phyloP scores from a whole-genome alignment of 2,113 vertebrate species.

The Tonatia bakeri region DNA sequence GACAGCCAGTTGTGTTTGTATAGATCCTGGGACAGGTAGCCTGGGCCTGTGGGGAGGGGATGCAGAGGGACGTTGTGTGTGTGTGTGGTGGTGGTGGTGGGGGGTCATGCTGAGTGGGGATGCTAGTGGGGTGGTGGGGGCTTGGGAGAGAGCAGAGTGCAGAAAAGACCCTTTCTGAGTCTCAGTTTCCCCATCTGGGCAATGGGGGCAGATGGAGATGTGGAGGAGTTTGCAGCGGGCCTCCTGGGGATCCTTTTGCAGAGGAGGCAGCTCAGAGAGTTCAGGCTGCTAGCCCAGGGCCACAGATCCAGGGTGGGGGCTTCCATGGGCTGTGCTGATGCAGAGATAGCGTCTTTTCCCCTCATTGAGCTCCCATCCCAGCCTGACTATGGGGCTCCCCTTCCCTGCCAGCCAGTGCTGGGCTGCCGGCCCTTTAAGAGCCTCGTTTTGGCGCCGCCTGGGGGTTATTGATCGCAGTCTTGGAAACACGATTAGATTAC shows the following conservation, averaged over 20 bases:
- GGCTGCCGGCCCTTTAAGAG: slow-evolving; percentile 81
- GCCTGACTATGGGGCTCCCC: neutral
- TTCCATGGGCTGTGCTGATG: neutral
- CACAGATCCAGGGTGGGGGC: neutral
- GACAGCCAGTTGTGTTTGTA: neutral
- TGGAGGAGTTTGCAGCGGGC: neutral
- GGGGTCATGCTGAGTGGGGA: neutral
- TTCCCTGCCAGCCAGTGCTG: neutral
- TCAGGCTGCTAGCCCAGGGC: neutral
- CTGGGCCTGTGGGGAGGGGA: too few species aligned
- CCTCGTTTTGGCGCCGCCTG: slow-evolving; percentile 76
- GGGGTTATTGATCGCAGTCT: slow-evolving; percentile 83
- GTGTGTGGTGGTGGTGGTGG: too few species aligned
- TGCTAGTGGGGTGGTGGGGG: fast-evolving
- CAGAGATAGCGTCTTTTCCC: too few species aligned
- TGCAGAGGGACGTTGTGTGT: neutral
- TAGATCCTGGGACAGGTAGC: neutral
- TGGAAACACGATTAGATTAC: slow-evolving; percentile 87
- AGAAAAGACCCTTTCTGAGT: neutral
- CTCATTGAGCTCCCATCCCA: neutral
- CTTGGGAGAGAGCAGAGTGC: neutral
- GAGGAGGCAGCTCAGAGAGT: neutral
- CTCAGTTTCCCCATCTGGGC: neutral
- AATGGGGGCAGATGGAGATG: neutral
- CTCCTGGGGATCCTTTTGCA: neutral